Evolutionary conservation across 1,140 invertebrate species (phyloP), one percentile per base, ranked within the genome.

Genomic region (Ceratina australensis): DNA sequence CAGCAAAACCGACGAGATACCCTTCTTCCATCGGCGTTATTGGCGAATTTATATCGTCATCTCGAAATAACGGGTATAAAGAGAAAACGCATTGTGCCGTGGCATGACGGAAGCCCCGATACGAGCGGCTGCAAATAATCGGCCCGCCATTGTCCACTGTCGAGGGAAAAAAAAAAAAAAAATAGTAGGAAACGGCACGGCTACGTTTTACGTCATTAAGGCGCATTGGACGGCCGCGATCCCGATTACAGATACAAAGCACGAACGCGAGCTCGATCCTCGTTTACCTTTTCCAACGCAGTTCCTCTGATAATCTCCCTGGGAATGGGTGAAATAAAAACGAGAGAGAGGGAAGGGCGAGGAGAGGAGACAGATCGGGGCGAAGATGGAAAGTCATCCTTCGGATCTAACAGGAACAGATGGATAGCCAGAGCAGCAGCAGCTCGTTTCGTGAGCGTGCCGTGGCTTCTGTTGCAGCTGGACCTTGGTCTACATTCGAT

Each of bases 401-500:
- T n/a, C 20, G 49, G 28, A 82, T 79, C 56, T 67, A 61, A 57
- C 26, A n/a, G 82, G 56, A 83, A 83, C 78, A 83, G 82, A 82
- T 72, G 72, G 56, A 83, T 73, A 83, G 47, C 59, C 26, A 61
- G n/a, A 59, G 54, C 56, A 76, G 59, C 33, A 50, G 68, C 42
- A 18, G 42, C 33, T n/a, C 26, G 52, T 71, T 16, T 61, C 18
- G 49, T 28, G 81, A 63, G 52, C 33, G 42, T 64, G 56, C 56
- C 79, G 22, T 52, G 52, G 66, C 49, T 82, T 80, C 72, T 47
- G 68, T 49, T 56, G 74, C 83, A 85, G 83, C 83, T 85, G 83
- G 71, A 85, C 82, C 74, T 73, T 84, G 82, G 71, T 85, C 82
- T 78, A 81, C 65, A 85, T 85, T 81, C 65, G 18, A 61, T 42